phyloP scores from a whole-genome alignment of 2,113 vertebrate species.

The Sander lucioperca region DNA sequence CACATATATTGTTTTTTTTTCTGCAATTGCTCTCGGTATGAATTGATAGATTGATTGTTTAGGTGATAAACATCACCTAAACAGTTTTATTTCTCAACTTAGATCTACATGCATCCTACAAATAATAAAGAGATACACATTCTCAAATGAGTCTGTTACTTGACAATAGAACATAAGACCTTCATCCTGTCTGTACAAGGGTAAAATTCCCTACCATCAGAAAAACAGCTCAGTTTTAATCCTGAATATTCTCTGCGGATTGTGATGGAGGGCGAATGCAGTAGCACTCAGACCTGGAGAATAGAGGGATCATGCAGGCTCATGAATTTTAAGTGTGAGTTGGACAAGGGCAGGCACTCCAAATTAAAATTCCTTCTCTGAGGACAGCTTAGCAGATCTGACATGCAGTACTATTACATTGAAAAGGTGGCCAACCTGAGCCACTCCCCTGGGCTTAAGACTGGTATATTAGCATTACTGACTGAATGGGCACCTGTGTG shows the following conservation, averaged over 20 bases:
- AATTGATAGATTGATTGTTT: not conserved
- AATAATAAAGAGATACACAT: slow-evolving; percentile 39
- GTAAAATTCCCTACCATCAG: not conserved
- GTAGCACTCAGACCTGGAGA: slow-evolving; percentile 28
- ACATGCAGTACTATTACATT: not conserved
- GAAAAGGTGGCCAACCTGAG: slow-evolving; percentile 10
- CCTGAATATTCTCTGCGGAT: not conserved
- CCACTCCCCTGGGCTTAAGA: not conserved
- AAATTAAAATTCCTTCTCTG: slow-evolving; percentile 57
- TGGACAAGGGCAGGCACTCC: slow-evolving; percentile 45
- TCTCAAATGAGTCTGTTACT: slow-evolving; percentile 25
- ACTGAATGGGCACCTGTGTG: not conserved
- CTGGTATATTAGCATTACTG: not conserved
- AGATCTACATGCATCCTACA: slow-evolving; percentile 14
- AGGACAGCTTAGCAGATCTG: slow-evolving; percentile 35
- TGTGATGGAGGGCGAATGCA: slow-evolving; percentile 3
- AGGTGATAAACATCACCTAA: not conserved
- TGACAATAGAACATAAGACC: not conserved
- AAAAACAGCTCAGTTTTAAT: slow-evolving; percentile 25
- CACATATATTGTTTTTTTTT: not conserved
- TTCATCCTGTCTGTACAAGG: slow-evolving; percentile 9
- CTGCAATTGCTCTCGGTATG: not conserved
- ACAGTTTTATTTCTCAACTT: not conserved
- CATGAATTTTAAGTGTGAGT: slow-evolving; percentile 68
- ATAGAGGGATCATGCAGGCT: slow-evolving; percentile 36